Evolutionary conservation across 2,113 vertebrate species (phyloP).

Genomic region (Lepus americanus): DNA sequence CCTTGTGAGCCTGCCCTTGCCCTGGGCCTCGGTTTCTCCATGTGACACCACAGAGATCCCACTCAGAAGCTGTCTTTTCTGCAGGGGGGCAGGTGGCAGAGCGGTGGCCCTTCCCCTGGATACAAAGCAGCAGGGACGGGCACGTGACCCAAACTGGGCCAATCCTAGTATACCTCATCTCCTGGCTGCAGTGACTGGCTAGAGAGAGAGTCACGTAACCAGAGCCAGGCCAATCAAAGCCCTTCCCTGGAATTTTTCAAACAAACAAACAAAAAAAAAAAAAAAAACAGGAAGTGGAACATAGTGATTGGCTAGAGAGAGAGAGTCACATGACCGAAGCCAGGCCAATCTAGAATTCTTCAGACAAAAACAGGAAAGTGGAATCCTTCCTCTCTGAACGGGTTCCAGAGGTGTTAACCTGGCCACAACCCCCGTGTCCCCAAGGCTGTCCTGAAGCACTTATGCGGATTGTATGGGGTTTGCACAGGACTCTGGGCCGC

Average conservation of each 20-base stretch:
- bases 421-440: not conserved
- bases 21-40: not conserved
- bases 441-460: not conserved
- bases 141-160: not conserved
- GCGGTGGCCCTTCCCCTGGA: too few relatives aligned
- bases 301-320: not conserved
- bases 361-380: not conserved
- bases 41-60: not conserved
- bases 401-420: not conserved
- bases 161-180: not conserved
- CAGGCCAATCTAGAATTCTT: not conserved
- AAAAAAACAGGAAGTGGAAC: too few relatives aligned
- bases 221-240: not conserved
- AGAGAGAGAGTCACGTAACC: not conserved
- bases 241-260: not conserved
- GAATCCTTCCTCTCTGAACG: not conserved
- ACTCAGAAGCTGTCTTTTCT: not conserved
- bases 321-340: not conserved
- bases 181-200: not conserved
- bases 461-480: not conserved
- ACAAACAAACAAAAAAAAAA: too few relatives aligned
- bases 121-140: not conserved
- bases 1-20: not conserved
- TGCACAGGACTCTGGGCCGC: not conserved
- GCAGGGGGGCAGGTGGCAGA: not conserved